phyloP scores from a whole-genome alignment of 1,140 invertebrate species.

The Parapsyche elsis region DNA sequence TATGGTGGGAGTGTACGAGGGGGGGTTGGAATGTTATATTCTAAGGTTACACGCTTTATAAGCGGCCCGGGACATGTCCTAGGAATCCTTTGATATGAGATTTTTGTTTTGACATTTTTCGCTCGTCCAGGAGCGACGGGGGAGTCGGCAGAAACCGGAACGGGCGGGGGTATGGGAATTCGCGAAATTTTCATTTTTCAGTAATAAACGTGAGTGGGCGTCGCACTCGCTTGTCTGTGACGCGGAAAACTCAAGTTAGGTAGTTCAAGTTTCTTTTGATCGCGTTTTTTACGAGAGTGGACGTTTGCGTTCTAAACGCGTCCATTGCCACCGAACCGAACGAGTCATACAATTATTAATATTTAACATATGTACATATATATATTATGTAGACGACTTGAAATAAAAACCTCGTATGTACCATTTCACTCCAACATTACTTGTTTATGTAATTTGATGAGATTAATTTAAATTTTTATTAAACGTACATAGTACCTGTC shows the following conservation, averaged over 20 bases:
- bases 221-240: neutral
- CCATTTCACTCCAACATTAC: too few relatives aligned
- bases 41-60: constrained; percentile 50
- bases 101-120: constrained; percentile 56
- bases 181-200: constrained; percentile 39
- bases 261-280: too few relatives aligned
- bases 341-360: too few relatives aligned
- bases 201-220: constrained; percentile 26
- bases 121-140: constrained; percentile 6
- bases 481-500: neutral
- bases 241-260: too few relatives aligned
- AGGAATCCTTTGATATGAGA: constrained; percentile 57
- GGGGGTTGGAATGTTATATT: constrained; percentile 40
- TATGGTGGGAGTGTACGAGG: neutral
- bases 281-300: too few relatives aligned
- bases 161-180: constrained; percentile 23
- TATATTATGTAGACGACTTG: too few relatives aligned
- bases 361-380: too few relatives aligned
- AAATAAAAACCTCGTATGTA: too few relatives aligned
- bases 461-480: too few relatives aligned
- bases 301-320: too few relatives aligned
- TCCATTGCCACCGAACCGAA: too few relatives aligned
- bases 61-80: constrained; percentile 41
- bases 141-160: neutral
- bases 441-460: too few relatives aligned